Conservation (phyloP, 1,140 invertebrate genomes). For the Caenorhabditis inopinata region DNA sequence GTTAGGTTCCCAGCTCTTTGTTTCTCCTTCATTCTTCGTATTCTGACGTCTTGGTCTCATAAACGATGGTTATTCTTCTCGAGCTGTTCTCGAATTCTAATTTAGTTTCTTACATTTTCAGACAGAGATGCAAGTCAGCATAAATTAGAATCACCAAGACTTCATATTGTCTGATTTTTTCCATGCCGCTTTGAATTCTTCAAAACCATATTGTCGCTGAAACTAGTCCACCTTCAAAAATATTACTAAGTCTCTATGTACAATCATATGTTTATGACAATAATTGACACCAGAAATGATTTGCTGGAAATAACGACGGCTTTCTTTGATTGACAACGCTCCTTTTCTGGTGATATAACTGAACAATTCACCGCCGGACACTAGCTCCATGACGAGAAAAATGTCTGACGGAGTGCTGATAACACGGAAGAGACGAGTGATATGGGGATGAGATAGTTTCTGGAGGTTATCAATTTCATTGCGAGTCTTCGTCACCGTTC, state of each 20-base stretch:
- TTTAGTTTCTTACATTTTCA: no score
- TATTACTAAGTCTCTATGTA: constrained; percentile 77
- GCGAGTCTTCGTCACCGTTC: constrained; percentile 97
- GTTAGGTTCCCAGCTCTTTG: no score
- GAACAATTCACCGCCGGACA: constrained; percentile 96
- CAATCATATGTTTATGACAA: constrained; percentile 97
- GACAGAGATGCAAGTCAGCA: no score
- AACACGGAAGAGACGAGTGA: constrained; percentile 93
- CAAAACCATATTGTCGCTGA: no score
- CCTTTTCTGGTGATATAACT: constrained; percentile 99
- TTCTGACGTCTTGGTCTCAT: no score
- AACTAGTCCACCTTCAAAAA: no score
- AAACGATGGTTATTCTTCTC: no score
- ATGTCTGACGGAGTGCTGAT: constrained; percentile 98
- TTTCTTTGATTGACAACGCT: constrained; percentile 89
- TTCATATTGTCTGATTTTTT: no score
- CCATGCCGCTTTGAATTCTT: no score
- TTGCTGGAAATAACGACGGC: constrained; percentile 93
- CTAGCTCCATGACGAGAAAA: constrained; percentile 99
- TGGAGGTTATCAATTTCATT: constrained; percentile 98
- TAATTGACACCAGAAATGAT: constrained; percentile 93
- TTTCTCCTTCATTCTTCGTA: no score
- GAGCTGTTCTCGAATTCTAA: no score
- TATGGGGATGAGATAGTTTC: constrained; percentile 98
- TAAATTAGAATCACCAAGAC: no score